Evolutionary conservation across 2,888 invertebrate genomes (phyloP).

Genomic region (Cloeon dipterum): DNA sequence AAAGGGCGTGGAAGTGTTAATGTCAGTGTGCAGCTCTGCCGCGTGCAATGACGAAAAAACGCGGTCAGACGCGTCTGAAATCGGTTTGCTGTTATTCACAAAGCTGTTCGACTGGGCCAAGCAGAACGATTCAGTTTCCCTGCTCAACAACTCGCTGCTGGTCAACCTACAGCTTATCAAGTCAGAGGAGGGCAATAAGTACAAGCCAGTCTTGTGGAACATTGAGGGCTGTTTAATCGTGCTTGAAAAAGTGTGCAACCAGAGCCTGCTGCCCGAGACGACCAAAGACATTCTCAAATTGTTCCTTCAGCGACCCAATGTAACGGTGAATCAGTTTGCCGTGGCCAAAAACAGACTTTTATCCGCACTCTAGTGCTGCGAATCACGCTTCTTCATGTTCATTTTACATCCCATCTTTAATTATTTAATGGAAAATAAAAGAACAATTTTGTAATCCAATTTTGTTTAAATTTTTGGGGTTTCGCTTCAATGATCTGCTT

Average conservation of each 20-base stretch:
- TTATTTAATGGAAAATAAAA: too few relatives aligned
- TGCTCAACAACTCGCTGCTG: conserved; percentile 37
- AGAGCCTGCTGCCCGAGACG: neutral
- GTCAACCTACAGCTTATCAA: conserved; percentile 45
- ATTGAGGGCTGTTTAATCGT: neutral
- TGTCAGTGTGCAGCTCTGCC: conserved; percentile 27
- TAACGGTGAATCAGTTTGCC: too few relatives aligned
- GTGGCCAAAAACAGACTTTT: too few relatives aligned
- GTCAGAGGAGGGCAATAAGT: conserved; percentile 20
- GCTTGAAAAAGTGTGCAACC: neutral
- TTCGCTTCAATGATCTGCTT: too few relatives aligned
- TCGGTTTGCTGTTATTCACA: conserved; percentile 17
- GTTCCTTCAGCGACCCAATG: too few relatives aligned
- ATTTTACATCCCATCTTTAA: too few relatives aligned
- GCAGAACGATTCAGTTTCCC: conserved; percentile 22
- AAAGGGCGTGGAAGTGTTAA: conserved; percentile 20
- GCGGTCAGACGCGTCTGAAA: neutral
- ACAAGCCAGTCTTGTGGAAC: neutral
- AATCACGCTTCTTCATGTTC: too few relatives aligned
- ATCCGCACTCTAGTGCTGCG: too few relatives aligned
- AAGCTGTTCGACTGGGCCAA: conserved; percentile 28
- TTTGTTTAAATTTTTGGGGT: too few relatives aligned
- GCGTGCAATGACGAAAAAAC: neutral
- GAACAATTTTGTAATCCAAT: too few relatives aligned
- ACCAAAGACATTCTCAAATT: neutral